Evolutionary conservation across 1,140 invertebrate species (phyloP).

Genomic region (Drosophila auraria): DNA sequence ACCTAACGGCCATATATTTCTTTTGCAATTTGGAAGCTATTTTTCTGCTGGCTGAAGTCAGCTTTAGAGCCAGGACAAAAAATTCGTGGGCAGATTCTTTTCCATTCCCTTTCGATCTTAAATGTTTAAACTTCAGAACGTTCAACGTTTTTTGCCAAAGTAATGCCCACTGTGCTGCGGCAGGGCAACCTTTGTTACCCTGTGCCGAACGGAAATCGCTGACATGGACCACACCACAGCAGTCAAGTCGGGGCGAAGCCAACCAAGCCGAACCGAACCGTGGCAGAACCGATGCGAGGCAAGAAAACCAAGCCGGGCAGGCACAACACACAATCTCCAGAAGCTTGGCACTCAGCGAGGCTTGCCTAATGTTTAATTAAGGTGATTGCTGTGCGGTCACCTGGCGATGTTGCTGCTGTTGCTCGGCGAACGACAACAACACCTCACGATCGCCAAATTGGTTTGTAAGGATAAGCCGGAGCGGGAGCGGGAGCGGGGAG

Average conservation of each 20-base stretch:
- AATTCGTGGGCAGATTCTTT: too few relatives aligned
- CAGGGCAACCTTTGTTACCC: slow-evolving; percentile 76
- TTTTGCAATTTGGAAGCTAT: too few relatives aligned
- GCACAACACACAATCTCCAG: slow-evolving; percentile 53
- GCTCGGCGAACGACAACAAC: slow-evolving; percentile 60
- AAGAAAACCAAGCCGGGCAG: slow-evolving; percentile 40
- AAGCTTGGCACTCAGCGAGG: slow-evolving; percentile 66
- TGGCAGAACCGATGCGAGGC: slow-evolving; percentile 13
- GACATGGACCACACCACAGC: slow-evolving; percentile 79
- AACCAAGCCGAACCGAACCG: neutral
- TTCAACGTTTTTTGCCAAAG: neutral
- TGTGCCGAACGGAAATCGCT: slow-evolving; percentile 79
- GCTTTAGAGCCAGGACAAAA: too few relatives aligned
- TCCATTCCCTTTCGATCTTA: neutral
- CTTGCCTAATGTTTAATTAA: slow-evolving; percentile 84
- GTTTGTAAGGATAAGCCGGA: slow-evolving; percentile 77
- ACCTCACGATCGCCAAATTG: slow-evolving; percentile 79
- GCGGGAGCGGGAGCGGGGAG: slow-evolving; percentile 9
- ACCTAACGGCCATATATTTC: too few relatives aligned
- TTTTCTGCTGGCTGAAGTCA: too few relatives aligned
- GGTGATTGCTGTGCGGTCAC: slow-evolving; percentile 82
- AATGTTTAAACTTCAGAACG: neutral
- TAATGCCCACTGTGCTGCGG: slow-evolving; percentile 45
- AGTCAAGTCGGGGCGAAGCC: slow-evolving; percentile 23
- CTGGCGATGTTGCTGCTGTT: slow-evolving; percentile 58